These are phyloP conservation scores for Etheostoma spectabile DNA, from an alignment of 2,113 vertebrate species.

Conservation along the genomic window DNA sequence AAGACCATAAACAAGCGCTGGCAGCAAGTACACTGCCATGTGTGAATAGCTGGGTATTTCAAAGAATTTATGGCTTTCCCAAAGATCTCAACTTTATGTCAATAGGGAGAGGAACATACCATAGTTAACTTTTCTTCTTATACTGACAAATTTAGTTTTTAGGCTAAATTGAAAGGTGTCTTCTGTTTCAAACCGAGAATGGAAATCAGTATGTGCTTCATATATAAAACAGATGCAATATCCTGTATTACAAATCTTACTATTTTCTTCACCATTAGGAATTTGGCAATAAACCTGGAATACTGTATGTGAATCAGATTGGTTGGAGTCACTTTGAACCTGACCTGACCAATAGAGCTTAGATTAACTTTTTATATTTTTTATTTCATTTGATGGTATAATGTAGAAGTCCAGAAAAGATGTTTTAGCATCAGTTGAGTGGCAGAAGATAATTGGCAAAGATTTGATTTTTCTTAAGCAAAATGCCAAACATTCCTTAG, in stretches of 20 bases:
- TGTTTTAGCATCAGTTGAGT: neutral
- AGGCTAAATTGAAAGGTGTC: neutral
- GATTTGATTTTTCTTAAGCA: neutral
- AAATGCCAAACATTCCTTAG: neutral
- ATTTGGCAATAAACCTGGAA: neutral
- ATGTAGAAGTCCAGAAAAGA: neutral
- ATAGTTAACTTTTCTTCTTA: neutral
- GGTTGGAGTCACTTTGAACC: neutral
- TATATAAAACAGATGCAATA: neutral
- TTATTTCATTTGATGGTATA: neutral
- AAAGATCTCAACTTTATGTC: slow-evolving; percentile 22
- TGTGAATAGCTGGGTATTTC: slow-evolving; percentile 54
- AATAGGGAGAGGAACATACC: neutral
- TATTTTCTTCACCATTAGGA: neutral
- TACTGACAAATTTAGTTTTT: neutral
- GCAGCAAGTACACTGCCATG: slow-evolving; percentile 59
- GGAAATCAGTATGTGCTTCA: neutral
- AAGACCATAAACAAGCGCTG: slow-evolving; percentile 70
- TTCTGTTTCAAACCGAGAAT: neutral
- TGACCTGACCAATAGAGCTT: neutral
- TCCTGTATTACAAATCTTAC: neutral
- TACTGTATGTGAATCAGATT: neutral
- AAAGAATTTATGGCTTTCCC: slow-evolving; percentile 43
- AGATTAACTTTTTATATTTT: neutral
- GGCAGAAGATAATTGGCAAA: neutral